Percentiles rank a stretch among this genome's conserved stretches.
These are phyloP conservation scores for Cyphomyrmex costatus DNA, from an alignment of 1,140 invertebrate genomes.

Conservation along the genomic window DNA sequence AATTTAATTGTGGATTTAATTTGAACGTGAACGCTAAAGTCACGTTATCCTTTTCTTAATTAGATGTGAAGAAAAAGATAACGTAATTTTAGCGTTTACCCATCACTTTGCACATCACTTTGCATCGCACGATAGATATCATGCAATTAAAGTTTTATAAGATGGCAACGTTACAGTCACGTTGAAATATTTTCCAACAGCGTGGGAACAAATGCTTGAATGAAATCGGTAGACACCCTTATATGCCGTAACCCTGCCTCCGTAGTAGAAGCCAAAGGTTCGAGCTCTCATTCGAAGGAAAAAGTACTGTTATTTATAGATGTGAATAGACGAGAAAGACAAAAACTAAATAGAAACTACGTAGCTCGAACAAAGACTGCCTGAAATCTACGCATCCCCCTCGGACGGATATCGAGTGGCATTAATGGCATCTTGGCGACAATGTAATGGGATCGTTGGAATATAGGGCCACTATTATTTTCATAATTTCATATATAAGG, in stretches of 20 bases:
- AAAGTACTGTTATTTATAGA: conserved; percentile 36
- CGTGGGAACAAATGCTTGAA: conserved; percentile 25
- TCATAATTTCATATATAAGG: conserved; percentile 65
- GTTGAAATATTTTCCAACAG: neutral
- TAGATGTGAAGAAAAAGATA: too few relatives aligned
- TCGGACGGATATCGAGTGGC: conserved; percentile 73
- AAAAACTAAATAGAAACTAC: conserved; percentile 8
- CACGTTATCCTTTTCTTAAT: too few relatives aligned
- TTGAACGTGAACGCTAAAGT: too few relatives aligned
- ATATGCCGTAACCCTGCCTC: neutral
- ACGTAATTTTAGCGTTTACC: too few relatives aligned
- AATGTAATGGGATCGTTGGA: conserved; percentile 37
- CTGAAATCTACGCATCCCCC: neutral
- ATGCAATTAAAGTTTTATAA: conserved; percentile 43
- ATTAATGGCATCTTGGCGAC: conserved; percentile 75
- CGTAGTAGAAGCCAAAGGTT: neutral
- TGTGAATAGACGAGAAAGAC: conserved; percentile 31
- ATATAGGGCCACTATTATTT: conserved; percentile 38
- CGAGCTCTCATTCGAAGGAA: neutral
- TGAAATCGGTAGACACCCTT: conserved; percentile 21
- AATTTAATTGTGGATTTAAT: too few relatives aligned
- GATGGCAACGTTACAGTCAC: neutral
- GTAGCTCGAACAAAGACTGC: conserved; percentile 20
- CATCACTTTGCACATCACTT: neutral
- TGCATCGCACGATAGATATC: neutral